Evolutionary conservation across 2,113 vertebrate species (phyloP), one percentile per base, ranked within the genome.

Genomic region (Empidonax alnorum): DNA sequence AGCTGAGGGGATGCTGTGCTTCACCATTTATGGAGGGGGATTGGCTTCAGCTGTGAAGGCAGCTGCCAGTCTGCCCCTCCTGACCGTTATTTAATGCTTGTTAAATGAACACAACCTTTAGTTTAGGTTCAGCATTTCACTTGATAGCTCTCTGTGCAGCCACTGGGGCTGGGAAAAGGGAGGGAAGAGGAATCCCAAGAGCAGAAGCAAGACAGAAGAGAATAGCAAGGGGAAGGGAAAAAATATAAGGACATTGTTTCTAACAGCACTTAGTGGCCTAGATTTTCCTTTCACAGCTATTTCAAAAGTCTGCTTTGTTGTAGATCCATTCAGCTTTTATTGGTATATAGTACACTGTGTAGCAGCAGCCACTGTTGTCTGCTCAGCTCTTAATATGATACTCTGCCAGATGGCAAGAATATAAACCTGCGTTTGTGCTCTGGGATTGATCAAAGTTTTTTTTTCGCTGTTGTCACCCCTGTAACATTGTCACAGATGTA

Each of bases 381-480:
- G 86, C 90, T 78, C 66, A 42, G 90, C 93, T 89, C 93, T 96
- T 92, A 97, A 97, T 93, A 80, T 90, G 94, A 96, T 96, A 95
- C 94, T 95, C 91, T 95, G 97, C 95, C 97, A 97, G 96, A 97
- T 97, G 97, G 96, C 91, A 96, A 87, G 94, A 94, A 78, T 73
- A 96, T 93, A 96, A 97, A 96, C 95, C 96, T 97, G 94, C 46
- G 7, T 93, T 97, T 97, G 94, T 97, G 30, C 82, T 95, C 92
- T 0, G 19, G 69, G 65, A 33, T 8, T 93, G 94, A 96, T 97
- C 94, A 94, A 95, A 96, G 95, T 91, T 74, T 94, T 92, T 74
- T 94, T 92, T 93, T 87, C 81, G 73, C 90, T 93, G 89, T 96
- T 97, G 94, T 95, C 95, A 90, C 89, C 81, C 80, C 94, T 80